phyloP scores from a whole-genome alignment of 2,888 invertebrate species.

The Cephus rjabovi region DNA sequence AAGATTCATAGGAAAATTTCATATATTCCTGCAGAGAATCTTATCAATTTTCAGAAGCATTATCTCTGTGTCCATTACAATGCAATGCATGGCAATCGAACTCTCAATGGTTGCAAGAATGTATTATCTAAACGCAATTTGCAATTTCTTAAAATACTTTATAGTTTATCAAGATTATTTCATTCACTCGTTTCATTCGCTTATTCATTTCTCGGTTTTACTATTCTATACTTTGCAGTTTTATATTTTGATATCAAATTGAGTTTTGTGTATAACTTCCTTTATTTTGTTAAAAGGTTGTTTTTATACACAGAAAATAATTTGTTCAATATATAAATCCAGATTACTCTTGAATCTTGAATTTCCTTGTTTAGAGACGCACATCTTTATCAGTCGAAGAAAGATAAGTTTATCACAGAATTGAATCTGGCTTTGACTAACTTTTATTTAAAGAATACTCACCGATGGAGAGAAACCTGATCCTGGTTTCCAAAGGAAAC shows the following conservation, averaged over 20 bases:
- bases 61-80: neutral
- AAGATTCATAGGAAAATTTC: neutral
- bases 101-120: neutral
- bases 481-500: conserved; percentile 60
- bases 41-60: neutral
- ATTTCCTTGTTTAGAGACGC: neutral
- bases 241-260: neutral
- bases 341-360: neutral
- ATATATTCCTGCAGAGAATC: neutral
- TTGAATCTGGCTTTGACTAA: neutral
- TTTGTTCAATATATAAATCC: neutral
- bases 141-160: neutral
- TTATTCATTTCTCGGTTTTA: neutral
- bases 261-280: neutral
- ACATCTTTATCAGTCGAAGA: neutral
- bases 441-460: conserved; percentile 33
- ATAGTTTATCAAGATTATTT: neutral
- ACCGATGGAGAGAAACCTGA: conserved; percentile 56
- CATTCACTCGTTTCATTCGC: neutral
- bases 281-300: neutral
- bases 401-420: neutral
- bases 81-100: neutral
- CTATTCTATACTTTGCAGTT: neutral
- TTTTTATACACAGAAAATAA: neutral
- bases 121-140: neutral